Base-by-base conservation (phyloP, 2,113 vertebrate species). In the Sebastes fasciatus region DNA sequence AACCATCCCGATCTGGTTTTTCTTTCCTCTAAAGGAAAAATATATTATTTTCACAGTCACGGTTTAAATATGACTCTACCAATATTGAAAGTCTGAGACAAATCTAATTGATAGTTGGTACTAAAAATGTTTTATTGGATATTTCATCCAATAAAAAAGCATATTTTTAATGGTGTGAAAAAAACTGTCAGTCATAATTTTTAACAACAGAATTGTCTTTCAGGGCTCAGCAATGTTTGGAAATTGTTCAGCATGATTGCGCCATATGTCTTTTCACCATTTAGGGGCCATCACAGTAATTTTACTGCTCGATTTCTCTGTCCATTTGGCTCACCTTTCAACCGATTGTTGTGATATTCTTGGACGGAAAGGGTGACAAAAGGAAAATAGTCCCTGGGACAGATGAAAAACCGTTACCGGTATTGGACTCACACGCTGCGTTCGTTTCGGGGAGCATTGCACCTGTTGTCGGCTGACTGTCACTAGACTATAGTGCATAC, bases 181-280 rank as follows among this genome's bases (percentile, higher is more conserved):
- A 40, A 54, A n/a, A 3, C 9, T 52, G 4, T 23, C 9, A 0
- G 16, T 43, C 42, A 16, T 52, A 52, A 66, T 76, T 55, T 34
- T 11, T 51, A 46, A 13, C 10, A 8, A 7, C 51, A n/a, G 45
- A 10, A 51, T 40, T 9, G 51, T 72, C 11, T 69, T 45, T 58
- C 26, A 73, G 60, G 9, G 51, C 26, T 65, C 17, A 21, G 57
- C 8, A 43, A 1, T 67, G 45, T 46, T 13, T 69, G 5, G n/a
- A 70, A 57, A 79, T 58, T 40, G 11, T 58, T 68, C 74, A 66
- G 34, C 80, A 71, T 46, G 51, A 71, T 82, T 79, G 23, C 66
- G 69, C 55, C 42, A 45, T 48, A 43, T 58, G 66, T 51, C 45
- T 10, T 49, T 21, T 71, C 6, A 8, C 42, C 43, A 57, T 57